Evolutionary conservation across 2,113 vertebrate species (phyloP).

Genomic region (Saimiri boliviensis): DNA sequence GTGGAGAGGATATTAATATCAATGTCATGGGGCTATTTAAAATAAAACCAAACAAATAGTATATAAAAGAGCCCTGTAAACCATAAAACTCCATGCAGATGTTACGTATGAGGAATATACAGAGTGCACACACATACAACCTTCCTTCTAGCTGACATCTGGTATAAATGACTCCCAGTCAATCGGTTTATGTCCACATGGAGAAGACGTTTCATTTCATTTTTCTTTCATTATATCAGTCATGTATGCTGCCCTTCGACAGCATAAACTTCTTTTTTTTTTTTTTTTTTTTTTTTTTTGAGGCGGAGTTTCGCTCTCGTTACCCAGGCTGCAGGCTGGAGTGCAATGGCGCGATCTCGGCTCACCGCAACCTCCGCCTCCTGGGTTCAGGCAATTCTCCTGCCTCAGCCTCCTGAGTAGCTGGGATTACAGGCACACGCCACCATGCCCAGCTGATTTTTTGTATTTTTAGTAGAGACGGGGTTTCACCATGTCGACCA

Average conservation of each 20-base stretch:
- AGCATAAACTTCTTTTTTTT: neutral
- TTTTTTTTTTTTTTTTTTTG: too few species aligned
- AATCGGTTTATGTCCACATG: neutral
- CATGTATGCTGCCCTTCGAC: neutral
- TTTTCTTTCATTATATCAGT: neutral
- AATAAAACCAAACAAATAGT: conserved; percentile 62
- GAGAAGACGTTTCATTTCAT: neutral
- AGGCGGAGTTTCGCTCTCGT: too few species aligned
- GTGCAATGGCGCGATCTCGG: too few species aligned
- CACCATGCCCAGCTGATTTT: too few species aligned
- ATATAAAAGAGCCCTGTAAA: conserved; percentile 44
- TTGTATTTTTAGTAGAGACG: too few species aligned
- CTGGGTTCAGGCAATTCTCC: too few species aligned
- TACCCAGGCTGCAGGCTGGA: too few species aligned
- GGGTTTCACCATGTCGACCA: too few species aligned
- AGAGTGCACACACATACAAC: neutral
- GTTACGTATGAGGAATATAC: neutral
- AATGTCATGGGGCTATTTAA: conserved; percentile 34
- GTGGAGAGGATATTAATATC: conserved; percentile 18
- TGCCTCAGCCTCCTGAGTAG: too few species aligned
- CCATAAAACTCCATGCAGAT: conserved; percentile 48
- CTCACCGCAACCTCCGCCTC: too few species aligned
- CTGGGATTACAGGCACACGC: too few species aligned
- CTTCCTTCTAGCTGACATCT: conserved; percentile 31
- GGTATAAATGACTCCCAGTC: conserved; percentile 37